Percentiles rank a stretch among this genome's conserved stretches.
phyloP scores from a whole-genome alignment of 2,888 invertebrate species.

The Apamea anceps region DNA sequence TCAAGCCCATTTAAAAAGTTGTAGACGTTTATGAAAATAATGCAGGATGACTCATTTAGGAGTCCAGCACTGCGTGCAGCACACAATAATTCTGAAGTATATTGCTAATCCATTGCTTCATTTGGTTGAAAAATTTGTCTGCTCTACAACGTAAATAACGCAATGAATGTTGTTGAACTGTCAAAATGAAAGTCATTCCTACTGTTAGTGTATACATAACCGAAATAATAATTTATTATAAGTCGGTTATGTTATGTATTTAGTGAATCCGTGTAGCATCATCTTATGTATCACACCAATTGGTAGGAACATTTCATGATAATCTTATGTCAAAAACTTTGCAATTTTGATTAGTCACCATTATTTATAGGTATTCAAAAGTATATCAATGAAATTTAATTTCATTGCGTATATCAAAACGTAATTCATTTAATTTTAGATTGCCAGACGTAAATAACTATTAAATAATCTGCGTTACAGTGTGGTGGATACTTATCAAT shows the following conservation, averaged over 20 bases:
- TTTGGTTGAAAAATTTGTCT: no score
- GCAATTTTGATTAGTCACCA: neutral
- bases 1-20: neutral
- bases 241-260: no score
- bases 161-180: no score
- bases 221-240: no score
- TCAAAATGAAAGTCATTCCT: no score
- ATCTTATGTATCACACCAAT: neutral
- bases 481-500: constrained; percentile 27
- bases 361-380: constrained; percentile 16
- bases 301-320: neutral
- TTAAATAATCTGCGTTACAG: constrained; percentile 23
- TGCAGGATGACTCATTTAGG: neutral
- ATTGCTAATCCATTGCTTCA: no score
- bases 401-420: neutral
- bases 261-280: neutral
- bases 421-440: constrained; percentile 20
- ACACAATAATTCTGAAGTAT: no score
- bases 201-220: no score
- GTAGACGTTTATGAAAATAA: neutral
- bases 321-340: neutral
- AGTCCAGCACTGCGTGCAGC: neutral
- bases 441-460: constrained; percentile 24
- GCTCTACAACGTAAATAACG: no score
- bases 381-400: constrained; percentile 30